Evolutionary conservation across 1,140 invertebrate species (phyloP), one percentile per base, ranked within the genome.

Genomic region (Lordiphosa stackelbergi): DNA sequence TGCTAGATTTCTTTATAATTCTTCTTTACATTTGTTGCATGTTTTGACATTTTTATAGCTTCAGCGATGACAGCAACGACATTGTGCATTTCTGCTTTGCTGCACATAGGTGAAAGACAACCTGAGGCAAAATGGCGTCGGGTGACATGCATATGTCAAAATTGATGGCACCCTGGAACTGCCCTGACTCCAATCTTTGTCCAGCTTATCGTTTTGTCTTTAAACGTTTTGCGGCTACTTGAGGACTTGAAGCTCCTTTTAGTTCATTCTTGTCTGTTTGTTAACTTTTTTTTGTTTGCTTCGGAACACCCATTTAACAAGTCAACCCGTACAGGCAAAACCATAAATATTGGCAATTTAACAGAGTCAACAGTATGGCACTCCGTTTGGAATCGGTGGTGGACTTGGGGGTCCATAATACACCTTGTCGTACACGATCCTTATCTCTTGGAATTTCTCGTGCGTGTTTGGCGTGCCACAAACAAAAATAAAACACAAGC

Each of bases 341-440:
- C 79, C 79, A 85, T 85, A 85, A 85, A 85, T 85, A 85, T 85
- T 63, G 71, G 61, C 79, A 85, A 85, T 85, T 85, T 85, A 85
- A 85, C 79, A 84, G 79, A 84, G 79, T 84, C 78, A 84, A 84
- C 78, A 84, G 79, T 85, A 73, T 84, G 79, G 73, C 78, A 84
- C 78, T 84, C 72, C 10, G 10, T 58, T 12, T 34, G 16, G 47
- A 46, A 35, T 36, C 49, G 55, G 51, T 51, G 49, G 34, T 45
- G 53, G 36, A 46, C 12, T 55, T 70, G 63, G 59, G 75, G 74
- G 66, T 79, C 79, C 79, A 85, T 85, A 85, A 85, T 85, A 85
- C 79, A 85, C 79, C 79, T 85, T 85, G 79, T 85, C 79, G 79
- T 85, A 85, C 79, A 85, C 79, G 79, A 85, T 85, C 70, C 79